Evolutionary conservation across 2,113 vertebrate species (phyloP).

Genomic region (Dascyllus trimaculatus): DNA sequence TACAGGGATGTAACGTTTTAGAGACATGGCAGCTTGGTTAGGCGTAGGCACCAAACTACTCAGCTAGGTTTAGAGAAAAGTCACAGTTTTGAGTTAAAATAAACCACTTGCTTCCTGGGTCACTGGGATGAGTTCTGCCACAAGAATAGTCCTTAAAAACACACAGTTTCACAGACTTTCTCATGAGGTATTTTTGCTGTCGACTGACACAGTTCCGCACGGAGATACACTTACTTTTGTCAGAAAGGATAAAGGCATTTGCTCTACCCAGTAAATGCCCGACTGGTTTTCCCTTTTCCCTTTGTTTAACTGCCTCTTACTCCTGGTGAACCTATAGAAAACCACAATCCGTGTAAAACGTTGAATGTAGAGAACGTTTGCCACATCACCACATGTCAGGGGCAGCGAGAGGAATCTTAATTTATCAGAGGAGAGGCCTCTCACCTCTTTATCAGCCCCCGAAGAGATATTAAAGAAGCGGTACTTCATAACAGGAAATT

Average conservation of each 20-base stretch:
- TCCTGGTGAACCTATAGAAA: constrained; percentile 50
- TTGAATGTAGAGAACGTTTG: constrained; percentile 50
- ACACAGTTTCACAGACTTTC: too few relatives aligned
- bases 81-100: too few relatives aligned
- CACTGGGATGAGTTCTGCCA: too few relatives aligned
- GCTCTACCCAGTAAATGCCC: constrained; percentile 58
- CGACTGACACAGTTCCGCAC: not conserved
- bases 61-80: too few relatives aligned
- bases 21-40: too few relatives aligned
- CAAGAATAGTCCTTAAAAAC: too few relatives aligned
- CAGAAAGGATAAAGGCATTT: constrained; percentile 55
- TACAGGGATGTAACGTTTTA: too few relatives aligned
- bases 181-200: too few relatives aligned
- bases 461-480: constrained; percentile 15
- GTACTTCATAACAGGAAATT: constrained; percentile 22
- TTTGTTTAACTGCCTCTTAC: constrained; percentile 43
- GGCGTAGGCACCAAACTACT: too few relatives aligned
- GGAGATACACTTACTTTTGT: not conserved
- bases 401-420: constrained; percentile 59
- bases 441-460: constrained; percentile 55
- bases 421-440: constrained; percentile 59
- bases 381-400: constrained; percentile 58
- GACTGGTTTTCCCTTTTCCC: constrained; percentile 42
- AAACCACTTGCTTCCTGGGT: too few relatives aligned
- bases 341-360: constrained; percentile 52